Conservation (phyloP, 23 tunicate genomes). For the Botrylloides violaceus region DNA sequence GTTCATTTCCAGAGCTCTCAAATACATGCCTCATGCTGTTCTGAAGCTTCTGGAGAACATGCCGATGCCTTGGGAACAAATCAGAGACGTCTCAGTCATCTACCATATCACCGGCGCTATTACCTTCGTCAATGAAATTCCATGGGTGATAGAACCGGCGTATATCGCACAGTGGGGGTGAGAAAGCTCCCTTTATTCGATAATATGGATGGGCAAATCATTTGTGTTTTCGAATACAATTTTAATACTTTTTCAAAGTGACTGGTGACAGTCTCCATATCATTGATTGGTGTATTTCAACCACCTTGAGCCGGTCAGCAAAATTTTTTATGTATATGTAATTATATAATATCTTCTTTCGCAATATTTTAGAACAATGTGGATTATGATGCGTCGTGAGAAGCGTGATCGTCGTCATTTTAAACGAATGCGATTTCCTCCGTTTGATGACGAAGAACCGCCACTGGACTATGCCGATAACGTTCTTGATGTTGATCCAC, state of each 20-base stretch:
- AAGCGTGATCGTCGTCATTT: slow-evolving; percentile 99
- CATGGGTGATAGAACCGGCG: slow-evolving; percentile 96
- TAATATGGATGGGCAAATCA: too few relatives aligned
- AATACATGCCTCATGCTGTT: slow-evolving; percentile 99
- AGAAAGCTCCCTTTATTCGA: too few relatives aligned
- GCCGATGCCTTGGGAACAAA: slow-evolving; percentile 99
- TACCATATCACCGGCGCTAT: slow-evolving; percentile 99
- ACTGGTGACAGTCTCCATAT: too few relatives aligned
- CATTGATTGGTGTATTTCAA: too few relatives aligned
- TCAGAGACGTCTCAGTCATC: slow-evolving; percentile 95
- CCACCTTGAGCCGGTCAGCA: too few relatives aligned
- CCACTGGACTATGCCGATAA: slow-evolving; percentile 98
- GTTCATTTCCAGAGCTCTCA: slow-evolving; percentile 47
- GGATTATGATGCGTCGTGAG: slow-evolving; percentile 99
- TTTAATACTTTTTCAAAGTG: too few relatives aligned
- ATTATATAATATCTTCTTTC: background rate
- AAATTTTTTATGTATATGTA: too few relatives aligned
- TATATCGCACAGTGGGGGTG: slow-evolving; percentile 99
- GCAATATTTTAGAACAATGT: slow-evolving; percentile 66
- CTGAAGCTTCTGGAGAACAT: slow-evolving; percentile 91
- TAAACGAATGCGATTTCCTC: slow-evolving; percentile 99
- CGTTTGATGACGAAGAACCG: slow-evolving; percentile 99
- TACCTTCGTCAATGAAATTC: slow-evolving; percentile 94
- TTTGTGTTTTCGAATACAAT: too few relatives aligned
- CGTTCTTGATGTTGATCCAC: slow-evolving; percentile 97